Conservation (phyloP, 2,797 vertebrate genomes). For the Diceros bicornis region DNA sequence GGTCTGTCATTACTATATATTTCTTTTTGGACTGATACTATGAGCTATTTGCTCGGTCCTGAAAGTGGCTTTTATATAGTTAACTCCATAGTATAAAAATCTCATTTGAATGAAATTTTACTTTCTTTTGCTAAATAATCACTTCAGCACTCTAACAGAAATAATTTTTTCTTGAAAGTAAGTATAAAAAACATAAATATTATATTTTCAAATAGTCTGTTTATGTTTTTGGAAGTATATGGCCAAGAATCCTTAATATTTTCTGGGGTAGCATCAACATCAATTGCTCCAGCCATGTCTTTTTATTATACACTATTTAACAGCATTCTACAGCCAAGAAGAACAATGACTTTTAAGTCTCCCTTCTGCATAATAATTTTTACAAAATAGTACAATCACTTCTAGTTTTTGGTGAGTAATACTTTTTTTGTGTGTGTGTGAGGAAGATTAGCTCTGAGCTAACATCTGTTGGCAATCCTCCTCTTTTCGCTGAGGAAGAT, state of each 20-base stretch:
- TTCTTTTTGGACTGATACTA: neutral
- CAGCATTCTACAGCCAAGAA: neutral
- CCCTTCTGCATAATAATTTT: neutral
- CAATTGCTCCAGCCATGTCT: neutral
- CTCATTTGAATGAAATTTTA: conserved; percentile 20
- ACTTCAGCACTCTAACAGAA: neutral
- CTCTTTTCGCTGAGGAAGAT: too few relatives aligned
- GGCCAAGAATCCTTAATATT: neutral
- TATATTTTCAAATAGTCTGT: neutral
- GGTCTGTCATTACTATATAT: neutral
- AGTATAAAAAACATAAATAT: neutral
- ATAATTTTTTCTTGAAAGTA: neutral
- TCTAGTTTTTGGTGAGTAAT: neutral
- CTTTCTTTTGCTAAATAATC: neutral
- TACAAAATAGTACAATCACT: neutral
- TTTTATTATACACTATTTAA: neutral
- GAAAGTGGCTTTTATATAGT: neutral
- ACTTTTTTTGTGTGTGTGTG: neutral
- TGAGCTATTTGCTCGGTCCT: neutral
- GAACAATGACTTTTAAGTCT: neutral
- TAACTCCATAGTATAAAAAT: neutral
- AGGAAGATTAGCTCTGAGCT: too few relatives aligned
- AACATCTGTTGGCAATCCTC: too few relatives aligned
- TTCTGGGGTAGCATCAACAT: neutral
- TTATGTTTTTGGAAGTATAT: neutral